Evolutionary conservation across 1,140 invertebrate genomes (phyloP), one percentile per base, ranked within the genome.

Genomic region (Drosophila triauraria): DNA sequence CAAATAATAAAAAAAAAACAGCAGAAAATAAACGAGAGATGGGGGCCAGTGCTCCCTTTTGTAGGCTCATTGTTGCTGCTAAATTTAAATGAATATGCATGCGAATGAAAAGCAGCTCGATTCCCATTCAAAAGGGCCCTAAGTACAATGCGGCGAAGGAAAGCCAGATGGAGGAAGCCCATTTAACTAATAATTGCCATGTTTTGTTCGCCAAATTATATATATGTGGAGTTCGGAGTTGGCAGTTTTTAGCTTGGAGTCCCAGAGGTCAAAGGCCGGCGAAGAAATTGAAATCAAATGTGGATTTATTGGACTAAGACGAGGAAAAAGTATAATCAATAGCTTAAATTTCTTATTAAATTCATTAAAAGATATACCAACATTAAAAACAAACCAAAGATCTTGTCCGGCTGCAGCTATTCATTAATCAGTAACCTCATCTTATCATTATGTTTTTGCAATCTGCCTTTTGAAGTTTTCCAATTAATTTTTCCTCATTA

Each of bases 101-200:
- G 68, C 78, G 78, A 85, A 82, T 79, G 60, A 67, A 78, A 76
- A 65, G 64, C 81, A 75, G 48, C 71, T 67, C 51, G 47, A 60
- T 46, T 59, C 48, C 58, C 60, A 82, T 82, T 82, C 40, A 71
- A 72, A 65, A 65, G 40, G 44, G 17, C 43, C 58, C 48, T 43
- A 56, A 71, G 54, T 63, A 74, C 69, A 75, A 75, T 48, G 56
- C 9, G 15, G 44, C 67, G 38, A 46, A 56, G 59, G 13, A 59
- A 23, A 40, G 27, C 43, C 17, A 58, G 56, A 53, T 51, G 67
- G 61, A 53, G 32, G 48, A 46, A 71, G 65, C 68, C 70, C 74
- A 82, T 74, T 82, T 78, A 82, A 59, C 80, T 82, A 78, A 80
- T 84, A 80, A 83, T 64, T 46, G 56, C 44, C 76, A 58, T 43